Conservation (phyloP, 2,113 vertebrate species). For the Opisthocomus hoazin region DNA sequence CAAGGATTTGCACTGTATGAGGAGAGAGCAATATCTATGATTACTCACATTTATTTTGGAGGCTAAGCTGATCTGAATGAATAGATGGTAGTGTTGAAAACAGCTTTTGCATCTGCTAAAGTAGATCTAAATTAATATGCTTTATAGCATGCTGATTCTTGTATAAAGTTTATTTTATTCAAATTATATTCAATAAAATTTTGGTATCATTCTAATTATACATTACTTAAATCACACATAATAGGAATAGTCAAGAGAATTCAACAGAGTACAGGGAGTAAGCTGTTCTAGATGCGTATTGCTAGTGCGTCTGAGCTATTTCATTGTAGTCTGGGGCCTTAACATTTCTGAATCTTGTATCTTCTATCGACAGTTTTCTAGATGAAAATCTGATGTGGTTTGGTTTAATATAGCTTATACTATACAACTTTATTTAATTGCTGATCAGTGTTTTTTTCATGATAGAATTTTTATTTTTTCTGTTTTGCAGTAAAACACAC, state of each 20-base stretch:
- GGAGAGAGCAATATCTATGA: not conserved
- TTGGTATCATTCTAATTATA: not conserved
- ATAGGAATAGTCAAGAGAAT: not conserved
- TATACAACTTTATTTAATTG: not conserved
- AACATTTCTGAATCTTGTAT: not conserved
- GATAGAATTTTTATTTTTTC: not conserved
- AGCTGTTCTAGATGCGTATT: not conserved
- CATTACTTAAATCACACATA: not conserved
- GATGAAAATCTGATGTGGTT: not conserved
- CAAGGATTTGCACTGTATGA: not conserved
- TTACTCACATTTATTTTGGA: not conserved
- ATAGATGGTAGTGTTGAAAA: not conserved
- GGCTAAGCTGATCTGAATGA: not conserved
- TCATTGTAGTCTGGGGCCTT: not conserved
- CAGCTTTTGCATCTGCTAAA: not conserved
- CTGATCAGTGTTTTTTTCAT: not conserved
- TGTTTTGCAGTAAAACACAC: not conserved
- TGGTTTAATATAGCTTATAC: not conserved
- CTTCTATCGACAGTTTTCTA: not conserved
- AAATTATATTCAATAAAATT: not conserved
- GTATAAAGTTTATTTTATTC: not conserved
- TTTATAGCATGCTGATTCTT: not conserved
- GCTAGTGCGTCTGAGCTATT: not conserved
- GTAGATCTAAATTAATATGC: not conserved
- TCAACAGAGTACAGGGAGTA: not conserved